A percentile compares a stretch with the other conserved stretches of the same genome.
These are phyloP conservation scores for Planiliza haematocheilus DNA, from an alignment of 2,113 vertebrate genomes.

Conservation along the genomic window DNA sequence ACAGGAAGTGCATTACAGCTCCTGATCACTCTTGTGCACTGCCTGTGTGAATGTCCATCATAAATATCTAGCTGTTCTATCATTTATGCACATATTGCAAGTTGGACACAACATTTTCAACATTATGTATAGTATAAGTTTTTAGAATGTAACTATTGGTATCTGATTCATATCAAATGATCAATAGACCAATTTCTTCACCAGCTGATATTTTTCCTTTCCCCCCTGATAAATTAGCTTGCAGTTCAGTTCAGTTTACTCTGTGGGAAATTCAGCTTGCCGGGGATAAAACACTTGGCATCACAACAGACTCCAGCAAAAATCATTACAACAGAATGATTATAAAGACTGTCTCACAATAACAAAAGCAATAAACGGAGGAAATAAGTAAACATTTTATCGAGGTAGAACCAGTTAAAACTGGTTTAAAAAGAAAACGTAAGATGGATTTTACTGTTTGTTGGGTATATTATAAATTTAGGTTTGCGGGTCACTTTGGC, in stretches of 20 bases:
- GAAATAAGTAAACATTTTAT: not conserved
- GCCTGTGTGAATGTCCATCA: conserved; percentile 23
- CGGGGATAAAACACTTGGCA: conserved; percentile 11
- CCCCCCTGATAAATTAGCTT: conserved; percentile 2
- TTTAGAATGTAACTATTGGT: not conserved
- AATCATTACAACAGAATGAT: not conserved
- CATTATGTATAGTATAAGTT: too few species aligned
- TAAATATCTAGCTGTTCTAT: not conserved
- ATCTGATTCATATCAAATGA: not conserved
- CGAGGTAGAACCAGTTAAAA: too few species aligned
- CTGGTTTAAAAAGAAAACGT: not conserved
- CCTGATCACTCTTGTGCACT: conserved; percentile 35
- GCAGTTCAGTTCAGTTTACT: conserved; percentile 19
- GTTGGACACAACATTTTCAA: not conserved
- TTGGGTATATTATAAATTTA: not conserved
- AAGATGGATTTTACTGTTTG: not conserved
- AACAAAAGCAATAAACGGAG: not conserved
- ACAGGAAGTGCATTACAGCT: conserved; percentile 59
- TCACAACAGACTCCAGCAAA: conserved; percentile 1
- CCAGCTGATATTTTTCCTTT: not conserved
- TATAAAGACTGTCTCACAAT: not conserved
- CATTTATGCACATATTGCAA: not conserved
- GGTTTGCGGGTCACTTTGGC: not conserved
- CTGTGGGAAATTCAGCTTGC: conserved; percentile 1
- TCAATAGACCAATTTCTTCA: not conserved